Conservation (phyloP, 2,888 invertebrate genomes). For the Sphaerophoria rueppellii region DNA sequence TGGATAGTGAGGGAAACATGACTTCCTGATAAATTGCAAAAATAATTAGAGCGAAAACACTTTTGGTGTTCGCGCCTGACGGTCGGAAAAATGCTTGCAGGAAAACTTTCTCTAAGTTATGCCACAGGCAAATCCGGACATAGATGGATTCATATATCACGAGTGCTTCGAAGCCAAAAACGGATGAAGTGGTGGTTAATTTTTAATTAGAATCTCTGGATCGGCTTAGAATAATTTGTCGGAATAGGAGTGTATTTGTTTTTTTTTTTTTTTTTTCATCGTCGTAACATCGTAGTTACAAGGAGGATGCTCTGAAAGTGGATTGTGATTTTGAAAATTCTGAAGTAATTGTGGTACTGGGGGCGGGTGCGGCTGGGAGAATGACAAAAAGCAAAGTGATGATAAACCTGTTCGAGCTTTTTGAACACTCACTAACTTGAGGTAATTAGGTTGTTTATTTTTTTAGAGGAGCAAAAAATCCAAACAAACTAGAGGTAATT, state of each 20-base stretch:
- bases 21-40: slow-evolving; percentile 50
- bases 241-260: slow-evolving; percentile 2
- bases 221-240: slow-evolving; percentile 43
- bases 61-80: slow-evolving; percentile 36
- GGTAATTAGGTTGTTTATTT: too few relatives aligned
- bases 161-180: slow-evolving; percentile 20
- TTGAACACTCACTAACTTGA: too few relatives aligned
- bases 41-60: slow-evolving; percentile 58
- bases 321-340: slow-evolving; percentile 68
- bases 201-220: slow-evolving; percentile 69
- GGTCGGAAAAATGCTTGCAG: background rate
- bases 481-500: too few relatives aligned
- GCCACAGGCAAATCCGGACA: slow-evolving; percentile 3
- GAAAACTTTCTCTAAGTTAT: slow-evolving; percentile 44
- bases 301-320: slow-evolving; percentile 51
- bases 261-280: too few relatives aligned
- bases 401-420: too few relatives aligned
- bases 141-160: too few relatives aligned
- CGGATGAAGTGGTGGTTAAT: slow-evolving; percentile 55
- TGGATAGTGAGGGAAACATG: background rate
- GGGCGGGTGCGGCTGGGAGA: background rate
- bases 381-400: too few relatives aligned
- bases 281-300: too few relatives aligned
- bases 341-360: slow-evolving; percentile 65
- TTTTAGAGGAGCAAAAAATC: too few relatives aligned